Evolutionary conservation across 1,140 invertebrate genomes (phyloP).

Genomic region (Musca domestica): DNA sequence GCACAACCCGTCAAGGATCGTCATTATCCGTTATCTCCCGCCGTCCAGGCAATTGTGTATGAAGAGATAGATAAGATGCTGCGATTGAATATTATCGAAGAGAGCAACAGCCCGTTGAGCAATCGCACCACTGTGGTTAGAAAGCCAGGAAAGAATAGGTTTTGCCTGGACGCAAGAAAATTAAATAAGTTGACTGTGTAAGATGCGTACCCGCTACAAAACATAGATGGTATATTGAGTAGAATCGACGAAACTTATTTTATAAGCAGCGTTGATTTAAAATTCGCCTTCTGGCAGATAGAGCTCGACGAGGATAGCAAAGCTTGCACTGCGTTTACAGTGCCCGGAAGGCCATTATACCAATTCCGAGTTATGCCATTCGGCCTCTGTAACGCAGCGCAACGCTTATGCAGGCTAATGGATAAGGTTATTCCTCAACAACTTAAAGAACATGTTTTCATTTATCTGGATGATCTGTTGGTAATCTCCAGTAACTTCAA

Average conservation of each 20-base stretch:
- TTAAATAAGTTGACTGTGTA: background rate
- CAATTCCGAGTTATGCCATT: no score
- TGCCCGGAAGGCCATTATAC: no score
- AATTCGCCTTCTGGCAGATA: background rate
- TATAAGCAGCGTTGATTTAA: background rate
- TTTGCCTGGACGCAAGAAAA: no score
- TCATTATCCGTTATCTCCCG: no score
- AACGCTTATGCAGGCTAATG: background rate
- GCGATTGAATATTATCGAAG: background rate
- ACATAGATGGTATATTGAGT: no score
- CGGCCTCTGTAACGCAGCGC: no score
- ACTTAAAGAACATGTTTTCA: background rate
- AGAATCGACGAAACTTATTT: no score
- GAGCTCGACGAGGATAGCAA: background rate
- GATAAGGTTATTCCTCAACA: background rate
- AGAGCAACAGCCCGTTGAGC: no score
- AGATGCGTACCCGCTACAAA: no score
- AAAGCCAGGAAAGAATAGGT: background rate
- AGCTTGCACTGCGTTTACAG: background rate
- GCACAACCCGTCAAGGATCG: background rate
- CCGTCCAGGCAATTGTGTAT: no score
- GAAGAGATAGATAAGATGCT: background rate
- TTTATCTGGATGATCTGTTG: background rate
- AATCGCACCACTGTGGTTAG: background rate
- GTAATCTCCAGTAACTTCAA: background rate